A percentile compares a stretch with the other conserved stretches of the same genome.
Evolutionary conservation across 2,113 vertebrate species (phyloP).

Genomic region (Passerina amoena): DNA sequence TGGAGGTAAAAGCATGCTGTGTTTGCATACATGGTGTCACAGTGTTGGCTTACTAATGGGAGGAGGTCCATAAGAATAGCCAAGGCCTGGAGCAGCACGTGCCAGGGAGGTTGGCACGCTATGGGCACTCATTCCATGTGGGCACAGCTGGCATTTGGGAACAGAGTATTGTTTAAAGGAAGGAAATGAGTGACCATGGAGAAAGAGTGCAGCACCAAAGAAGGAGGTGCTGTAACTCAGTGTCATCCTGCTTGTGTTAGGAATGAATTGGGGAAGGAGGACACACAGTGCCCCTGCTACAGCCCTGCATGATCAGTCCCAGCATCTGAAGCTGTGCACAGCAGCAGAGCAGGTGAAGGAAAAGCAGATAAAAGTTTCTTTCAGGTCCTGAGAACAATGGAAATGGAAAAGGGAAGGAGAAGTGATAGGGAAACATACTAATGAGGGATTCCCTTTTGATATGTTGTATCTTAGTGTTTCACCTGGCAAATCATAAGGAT

Average conservation of each 20-base stretch:
- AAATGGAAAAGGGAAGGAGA: background rate
- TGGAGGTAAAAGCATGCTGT: background rate
- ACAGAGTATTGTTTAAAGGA: background rate
- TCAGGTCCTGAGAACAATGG: background rate
- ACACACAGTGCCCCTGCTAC: background rate
- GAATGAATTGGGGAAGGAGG: background rate
- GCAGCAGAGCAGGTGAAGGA: background rate
- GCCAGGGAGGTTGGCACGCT: background rate
- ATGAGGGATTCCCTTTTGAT: background rate
- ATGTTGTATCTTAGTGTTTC: background rate
- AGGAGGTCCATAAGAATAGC: background rate
- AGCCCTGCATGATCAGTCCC: background rate
- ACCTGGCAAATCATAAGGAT: background rate
- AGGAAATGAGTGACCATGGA: background rate
- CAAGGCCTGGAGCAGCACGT: background rate
- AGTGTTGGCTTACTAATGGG: background rate
- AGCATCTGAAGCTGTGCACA: rapidly evolving
- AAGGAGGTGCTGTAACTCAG: background rate
- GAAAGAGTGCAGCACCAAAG: background rate
- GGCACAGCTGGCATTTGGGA: background rate
- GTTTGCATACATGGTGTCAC: background rate
- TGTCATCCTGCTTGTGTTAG: rapidly evolving
- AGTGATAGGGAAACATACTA: background rate
- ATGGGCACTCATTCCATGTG: rapidly evolving
- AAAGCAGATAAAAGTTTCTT: background rate